phyloP scores from a whole-genome alignment of 2,888 invertebrate species.

The Caenorhabditis drosophilae region DNA sequence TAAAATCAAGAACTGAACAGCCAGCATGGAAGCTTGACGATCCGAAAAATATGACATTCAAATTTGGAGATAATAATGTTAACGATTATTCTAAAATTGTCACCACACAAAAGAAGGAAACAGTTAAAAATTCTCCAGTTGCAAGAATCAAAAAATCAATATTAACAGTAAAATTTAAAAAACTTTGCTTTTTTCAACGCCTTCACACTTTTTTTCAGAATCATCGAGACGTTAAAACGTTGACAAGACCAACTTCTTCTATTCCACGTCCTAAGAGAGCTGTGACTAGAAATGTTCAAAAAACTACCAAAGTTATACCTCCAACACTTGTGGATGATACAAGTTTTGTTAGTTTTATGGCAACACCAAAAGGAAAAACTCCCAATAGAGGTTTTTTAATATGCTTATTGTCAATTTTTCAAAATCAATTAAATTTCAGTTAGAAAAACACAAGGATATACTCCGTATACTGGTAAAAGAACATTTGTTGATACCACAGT shows the following conservation, averaged over 20 bases:
- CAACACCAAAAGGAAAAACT: constrained; percentile 24
- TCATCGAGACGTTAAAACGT: constrained; percentile 13
- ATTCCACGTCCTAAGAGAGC: constrained; percentile 5
- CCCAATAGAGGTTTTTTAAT: no score
- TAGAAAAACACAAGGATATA: constrained; percentile 10
- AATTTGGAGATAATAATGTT: constrained; percentile 17
- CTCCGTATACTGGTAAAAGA: constrained; percentile 31
- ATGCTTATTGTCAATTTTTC: no score
- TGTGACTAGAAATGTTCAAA: not conserved
- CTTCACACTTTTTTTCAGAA: not conserved
- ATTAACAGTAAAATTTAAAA: no score
- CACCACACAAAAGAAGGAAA: constrained; percentile 1
- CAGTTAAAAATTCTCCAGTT: not conserved
- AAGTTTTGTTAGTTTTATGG: constrained; percentile 22
- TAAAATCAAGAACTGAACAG: constrained; percentile 6
- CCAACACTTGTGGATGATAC: constrained; percentile 7
- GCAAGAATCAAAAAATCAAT: no score
- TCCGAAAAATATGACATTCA: constrained; percentile 24
- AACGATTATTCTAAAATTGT: constrained; percentile 11
- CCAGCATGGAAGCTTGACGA: constrained; percentile 16
- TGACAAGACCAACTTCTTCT: constrained; percentile 4
- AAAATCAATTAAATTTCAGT: not conserved
- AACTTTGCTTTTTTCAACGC: no score
- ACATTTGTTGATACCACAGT: constrained; percentile 40
- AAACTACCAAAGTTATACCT: not conserved